Base-by-base conservation (phyloP, 2,113 vertebrate species). In the Chiloscyllium plagiosum region DNA sequence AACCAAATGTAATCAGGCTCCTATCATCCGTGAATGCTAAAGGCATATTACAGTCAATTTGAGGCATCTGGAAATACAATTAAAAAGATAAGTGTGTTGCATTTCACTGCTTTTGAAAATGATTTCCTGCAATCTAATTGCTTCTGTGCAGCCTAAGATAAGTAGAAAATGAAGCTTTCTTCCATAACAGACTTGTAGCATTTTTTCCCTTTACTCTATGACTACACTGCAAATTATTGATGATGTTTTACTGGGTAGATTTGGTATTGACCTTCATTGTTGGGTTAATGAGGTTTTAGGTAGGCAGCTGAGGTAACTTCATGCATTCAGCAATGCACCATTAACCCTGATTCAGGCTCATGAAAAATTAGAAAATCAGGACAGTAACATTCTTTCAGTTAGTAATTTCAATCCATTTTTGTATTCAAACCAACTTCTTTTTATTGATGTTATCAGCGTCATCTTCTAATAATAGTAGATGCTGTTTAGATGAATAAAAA, bases 41-140 rank as follows among this genome's bases (percentile, higher is more conserved):
- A 95, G 68, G 66, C 65, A 95, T 70, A 72, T 47, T 70, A 50
- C 66, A 95, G 68, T 72, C 93, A 94, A 94, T 70, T 72, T 95
- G 42, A 95, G 10, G 66, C 68, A 95, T 42, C 66, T 95, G 68
- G 42, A 95, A 72, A 50, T 17, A 95, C 93, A 95, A 95, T 70
- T 95, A 70, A 70, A 94, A 95, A 95, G 68, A 70, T 70, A 70
- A 70, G 93, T 95, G 93, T 47, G 24, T 95, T 95, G n/a, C 66
- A 72, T 95, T 95, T 93, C n/a, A 95, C 22, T 47, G 20, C 42
- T 50, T 95, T 26, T 72, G 66, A 42, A 72, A 95, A 95, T 22
- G 22, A 47, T 42, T 70, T 42, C 65, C 93, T 72, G 93, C 65
- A n/a, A 20, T 95, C 24, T 95, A 93, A 93, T 93, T 93, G 61